Conservation (phyloP, 2,888 invertebrate species). For the Pherbina coryleti region DNA sequence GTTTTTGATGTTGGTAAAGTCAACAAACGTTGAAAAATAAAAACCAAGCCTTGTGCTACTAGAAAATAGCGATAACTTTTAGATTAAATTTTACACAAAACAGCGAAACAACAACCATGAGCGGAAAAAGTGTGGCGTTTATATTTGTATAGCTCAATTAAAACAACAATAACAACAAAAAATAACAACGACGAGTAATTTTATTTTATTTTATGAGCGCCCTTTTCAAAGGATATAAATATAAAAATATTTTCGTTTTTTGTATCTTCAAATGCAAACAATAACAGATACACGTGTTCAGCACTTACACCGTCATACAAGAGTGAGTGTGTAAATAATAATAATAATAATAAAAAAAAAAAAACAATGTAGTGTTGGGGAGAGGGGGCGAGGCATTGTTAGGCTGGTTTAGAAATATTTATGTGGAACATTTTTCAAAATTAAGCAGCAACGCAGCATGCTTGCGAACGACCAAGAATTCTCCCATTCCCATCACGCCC, state of each 20-base stretch:
- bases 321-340: not conserved
- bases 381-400: too few species aligned
- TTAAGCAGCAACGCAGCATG: too few species aligned
- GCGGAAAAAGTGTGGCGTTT: not conserved
- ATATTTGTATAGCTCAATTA: slow-evolving; percentile 17
- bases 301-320: not conserved
- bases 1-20: not conserved
- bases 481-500: not conserved
- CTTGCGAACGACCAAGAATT: not conserved
- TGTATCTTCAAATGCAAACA: not conserved
- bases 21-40: not conserved
- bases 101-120: not conserved
- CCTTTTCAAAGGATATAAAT: not conserved
- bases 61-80: slow-evolving; percentile 1
- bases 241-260: not conserved
- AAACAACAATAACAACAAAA: slow-evolving; percentile 6
- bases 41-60: not conserved
- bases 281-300: not conserved
- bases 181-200: not conserved
- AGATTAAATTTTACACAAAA: slow-evolving; percentile 20
- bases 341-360: too few species aligned
- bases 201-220: not conserved
- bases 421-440: not conserved
- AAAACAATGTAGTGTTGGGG: not conserved
- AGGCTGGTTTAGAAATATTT: not conserved